Evolutionary conservation across 2,888 invertebrate species (phyloP), one percentile per base, ranked within the genome.

Genomic region (Onchidella celtica): DNA sequence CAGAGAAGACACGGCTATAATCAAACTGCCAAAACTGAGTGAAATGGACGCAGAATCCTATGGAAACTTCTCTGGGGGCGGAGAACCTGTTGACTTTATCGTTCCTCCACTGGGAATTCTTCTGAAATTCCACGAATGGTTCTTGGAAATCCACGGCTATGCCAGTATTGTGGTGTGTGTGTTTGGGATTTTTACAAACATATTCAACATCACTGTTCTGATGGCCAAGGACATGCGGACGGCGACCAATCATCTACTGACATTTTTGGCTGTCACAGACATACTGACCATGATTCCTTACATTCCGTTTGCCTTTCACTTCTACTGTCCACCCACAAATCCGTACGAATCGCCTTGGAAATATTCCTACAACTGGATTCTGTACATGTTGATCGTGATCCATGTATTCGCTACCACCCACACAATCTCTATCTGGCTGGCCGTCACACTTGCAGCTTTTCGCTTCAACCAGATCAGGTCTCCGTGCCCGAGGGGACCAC

Each of bases 351-450:
- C 87, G 1, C 89, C 90, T 2, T 88, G 88, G 69, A 88, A 88
- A 70, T 90, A 90, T 87, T 89, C 90, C 29, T 89, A 90, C 78
- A 86, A 84, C 3, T 94, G 94, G 94, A 91, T 91, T 17, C 81
- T 90, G 40, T 94, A 93, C 84, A 90, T 93, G 85, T 88, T 93
- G 81, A 96, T 97, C 89, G 97, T 98, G 92, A 97, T 97, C 36
- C 96, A 97, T 90, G 97, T 97, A 92, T 96, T 96, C n/a, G 97
- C 97, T 93, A 95, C 96, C 70, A 95, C 97, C 84, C 97, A 97
- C 93, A 98, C 98, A 1, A 97, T 98, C 85, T 97, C 98, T 2
- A 98, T 98, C 87, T 98, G 97, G 95, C 93, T 98, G 86, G 98
- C 98, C 0, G 96, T 98, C 0, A 96, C 97, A 0, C 93, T 98